Evolutionary conservation across 2,888 invertebrate genomes (phyloP).

Genomic region (Trypoxylon attenuatum): DNA sequence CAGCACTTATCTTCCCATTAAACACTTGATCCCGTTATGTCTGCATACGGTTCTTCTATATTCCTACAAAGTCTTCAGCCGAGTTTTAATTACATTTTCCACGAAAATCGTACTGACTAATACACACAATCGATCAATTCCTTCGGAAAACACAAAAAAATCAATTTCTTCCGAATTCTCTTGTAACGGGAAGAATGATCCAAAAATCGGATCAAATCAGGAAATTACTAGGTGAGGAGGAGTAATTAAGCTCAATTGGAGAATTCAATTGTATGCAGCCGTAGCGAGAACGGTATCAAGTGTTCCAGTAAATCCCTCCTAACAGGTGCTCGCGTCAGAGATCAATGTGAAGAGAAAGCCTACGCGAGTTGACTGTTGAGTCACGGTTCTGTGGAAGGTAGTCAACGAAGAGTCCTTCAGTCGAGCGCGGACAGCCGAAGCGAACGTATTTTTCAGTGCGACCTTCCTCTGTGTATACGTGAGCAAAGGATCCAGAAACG

Average conservation of each 20-base stretch:
- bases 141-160: too few species aligned
- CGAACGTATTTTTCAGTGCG: slow-evolving; percentile 2
- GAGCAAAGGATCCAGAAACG: background rate
- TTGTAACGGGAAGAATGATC: too few species aligned
- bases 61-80: too few species aligned
- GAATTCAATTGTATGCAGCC: background rate
- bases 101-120: too few species aligned
- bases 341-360: slow-evolving; percentile 59
- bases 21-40: too few species aligned
- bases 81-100: too few species aligned
- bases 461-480: background rate
- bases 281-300: background rate
- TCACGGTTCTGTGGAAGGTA: slow-evolving; percentile 10
- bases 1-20: too few species aligned
- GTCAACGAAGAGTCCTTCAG: slow-evolving; percentile 31
- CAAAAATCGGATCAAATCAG: too few species aligned
- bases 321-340: slow-evolving; percentile 4
- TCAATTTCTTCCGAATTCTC: too few species aligned
- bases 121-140: too few species aligned
- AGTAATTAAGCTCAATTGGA: background rate
- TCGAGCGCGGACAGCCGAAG: slow-evolving; percentile 22
- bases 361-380: slow-evolving; percentile 14
- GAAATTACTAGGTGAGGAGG: too few species aligned
- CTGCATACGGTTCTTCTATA: too few species aligned
- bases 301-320: slow-evolving; percentile 25